These are phyloP conservation scores for Gymnothorax javanicus DNA, from an alignment of 2,797 vertebrate species.

Conservation along the genomic window DNA sequence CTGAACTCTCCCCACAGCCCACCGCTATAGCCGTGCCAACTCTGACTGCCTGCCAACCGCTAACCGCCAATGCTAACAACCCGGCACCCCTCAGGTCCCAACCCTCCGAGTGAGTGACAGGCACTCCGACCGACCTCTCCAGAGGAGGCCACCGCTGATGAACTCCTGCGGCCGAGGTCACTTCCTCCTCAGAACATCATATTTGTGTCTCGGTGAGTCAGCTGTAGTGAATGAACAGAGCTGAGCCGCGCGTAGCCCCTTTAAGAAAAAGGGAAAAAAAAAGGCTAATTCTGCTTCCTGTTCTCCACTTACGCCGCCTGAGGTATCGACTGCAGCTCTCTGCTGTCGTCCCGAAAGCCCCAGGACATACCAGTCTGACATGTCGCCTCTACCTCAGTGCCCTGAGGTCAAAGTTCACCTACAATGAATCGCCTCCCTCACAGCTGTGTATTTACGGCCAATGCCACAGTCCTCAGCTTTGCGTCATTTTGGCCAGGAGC, in stretches of 20 bases:
- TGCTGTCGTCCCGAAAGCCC: background rate
- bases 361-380: background rate
- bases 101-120: background rate
- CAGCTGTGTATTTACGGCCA: background rate
- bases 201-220: background rate
- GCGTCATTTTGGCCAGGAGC: too few species aligned
- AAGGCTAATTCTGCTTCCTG: background rate
- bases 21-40: conserved; percentile 47
- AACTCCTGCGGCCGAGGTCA: conserved; percentile 39
- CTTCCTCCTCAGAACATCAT: conserved; percentile 67
- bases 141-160: conserved; percentile 16
- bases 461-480: background rate
- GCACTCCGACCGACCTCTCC: background rate
- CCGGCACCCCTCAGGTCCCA: conserved; percentile 27
- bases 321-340: background rate
- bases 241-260: background rate
- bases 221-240: background rate
- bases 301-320: background rate
- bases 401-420: background rate
- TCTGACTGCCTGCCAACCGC: conserved; percentile 60
- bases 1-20: conserved; percentile 39
- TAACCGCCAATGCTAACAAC: conserved; percentile 56
- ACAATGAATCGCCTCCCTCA: background rate
- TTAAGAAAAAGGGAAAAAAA: background rate
- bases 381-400: background rate